phyloP scores from a whole-genome alignment of 2,888 invertebrate genomes.

The Cantharis rufa region DNA sequence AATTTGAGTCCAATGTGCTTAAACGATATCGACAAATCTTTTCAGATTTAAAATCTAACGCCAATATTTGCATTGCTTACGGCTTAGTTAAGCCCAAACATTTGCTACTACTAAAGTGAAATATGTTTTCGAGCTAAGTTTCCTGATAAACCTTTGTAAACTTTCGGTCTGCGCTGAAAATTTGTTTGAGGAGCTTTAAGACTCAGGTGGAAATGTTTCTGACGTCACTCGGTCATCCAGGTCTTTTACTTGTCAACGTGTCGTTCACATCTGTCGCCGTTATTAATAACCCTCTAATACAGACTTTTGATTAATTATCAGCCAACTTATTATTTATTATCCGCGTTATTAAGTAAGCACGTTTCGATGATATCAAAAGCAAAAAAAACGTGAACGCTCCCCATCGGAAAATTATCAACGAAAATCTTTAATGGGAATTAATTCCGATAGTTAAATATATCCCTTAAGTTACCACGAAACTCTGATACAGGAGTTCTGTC shows the following conservation, averaged over 20 bases:
- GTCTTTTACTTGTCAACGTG: constrained; percentile 27
- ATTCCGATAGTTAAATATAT: constrained; percentile 16
- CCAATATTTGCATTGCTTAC: not conserved
- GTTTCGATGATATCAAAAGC: not conserved
- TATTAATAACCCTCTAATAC: constrained; percentile 25
- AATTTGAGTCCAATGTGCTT: not conserved
- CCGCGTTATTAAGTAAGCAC: constrained; percentile 14
- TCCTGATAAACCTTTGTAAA: constrained; percentile 27
- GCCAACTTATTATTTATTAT: constrained; percentile 21
- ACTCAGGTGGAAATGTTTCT: constrained; percentile 23
- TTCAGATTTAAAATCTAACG: not conserved
- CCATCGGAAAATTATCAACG: not conserved
- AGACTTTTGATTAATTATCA: constrained; percentile 23
- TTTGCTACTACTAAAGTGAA: constrained; percentile 10
- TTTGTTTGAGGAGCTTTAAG: constrained; percentile 11
- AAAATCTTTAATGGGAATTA: not conserved
- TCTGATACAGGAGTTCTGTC: constrained; percentile 20
- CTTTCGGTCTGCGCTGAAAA: constrained; percentile 17
- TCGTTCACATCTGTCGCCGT: constrained; percentile 20
- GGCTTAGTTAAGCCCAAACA: not conserved
- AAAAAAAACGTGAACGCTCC: not conserved
- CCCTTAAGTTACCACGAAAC: constrained; percentile 13
- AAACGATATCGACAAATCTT: not conserved
- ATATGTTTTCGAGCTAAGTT: constrained; percentile 23
- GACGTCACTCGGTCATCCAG: constrained; percentile 25